Base-by-base conservation (phyloP, 1,140 invertebrate species). In the Eupeodes corollae region DNA sequence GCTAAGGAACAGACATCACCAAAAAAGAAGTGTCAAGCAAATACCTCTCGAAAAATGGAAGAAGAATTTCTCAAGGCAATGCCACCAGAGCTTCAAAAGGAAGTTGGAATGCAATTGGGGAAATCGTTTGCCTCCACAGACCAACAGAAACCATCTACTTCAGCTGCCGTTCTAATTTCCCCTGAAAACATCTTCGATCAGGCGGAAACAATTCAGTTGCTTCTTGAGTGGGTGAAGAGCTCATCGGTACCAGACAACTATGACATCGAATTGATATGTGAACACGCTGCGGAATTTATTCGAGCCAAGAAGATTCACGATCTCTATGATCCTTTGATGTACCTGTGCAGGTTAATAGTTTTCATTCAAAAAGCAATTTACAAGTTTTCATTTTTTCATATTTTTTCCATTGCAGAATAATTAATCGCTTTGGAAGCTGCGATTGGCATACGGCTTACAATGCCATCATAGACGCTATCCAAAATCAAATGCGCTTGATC, bases 191-290 rank as follows among this genome's bases (percentile, higher is more conserved):
- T 52, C 26, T 49, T 52, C 18, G 35, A 38, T 12, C 47, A 52
- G 46, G 12, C 8, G 9, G 42, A 52, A 34, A 46, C 44, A 12
- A 39, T 31, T 6, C 18, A 49, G 39, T 51, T 71, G 31, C 52
- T 74, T n/a, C 55, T 61, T 46, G 61, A 61, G 21, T 74, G 73
- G 73, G 51, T 71, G 3, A 16, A 50, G 38, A 57, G 58, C 16
- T 59, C 60, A 46, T 32, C 47, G 16, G 49, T 51, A 48, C 73
- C 73, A 9, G 50, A 63, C 41, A 35, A 52, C 12, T 54, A 62
- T 45, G 73, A 74, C 59, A 53, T 70, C 1, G 51, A 59, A 32
- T 69, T 73, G 59, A 52, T 73, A 12, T 57, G 57, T 30, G 44
- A 54, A 8, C 63, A 73, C 53, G 67, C 70, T 38, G 44, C 53